Evolutionary conservation across 2,113 vertebrate genomes (phyloP).

Genomic region (Nycticorax nycticorax): DNA sequence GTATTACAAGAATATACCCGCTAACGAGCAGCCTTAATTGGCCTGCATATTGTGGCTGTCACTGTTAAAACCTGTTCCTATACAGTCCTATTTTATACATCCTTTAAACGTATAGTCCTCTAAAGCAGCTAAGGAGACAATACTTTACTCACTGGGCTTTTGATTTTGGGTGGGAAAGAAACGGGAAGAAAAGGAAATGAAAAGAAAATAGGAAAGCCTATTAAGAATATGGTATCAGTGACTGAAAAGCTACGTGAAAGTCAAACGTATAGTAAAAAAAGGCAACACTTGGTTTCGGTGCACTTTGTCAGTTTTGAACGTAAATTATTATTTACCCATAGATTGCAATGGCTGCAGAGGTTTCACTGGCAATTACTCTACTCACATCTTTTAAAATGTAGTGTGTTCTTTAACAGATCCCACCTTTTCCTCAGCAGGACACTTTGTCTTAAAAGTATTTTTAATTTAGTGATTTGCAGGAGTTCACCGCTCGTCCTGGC

Average conservation of each 20-base stretch:
- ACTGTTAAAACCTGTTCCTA: slow-evolving; percentile 58
- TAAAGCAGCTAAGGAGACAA: slow-evolving; percentile 21
- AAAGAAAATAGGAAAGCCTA: background rate
- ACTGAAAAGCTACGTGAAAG: background rate
- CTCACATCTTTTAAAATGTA: background rate
- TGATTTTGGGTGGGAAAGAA: slow-evolving; percentile 10
- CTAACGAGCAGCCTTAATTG: slow-evolving; percentile 65
- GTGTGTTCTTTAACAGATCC: background rate
- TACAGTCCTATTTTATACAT: slow-evolving; percentile 20
- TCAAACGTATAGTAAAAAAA: background rate
- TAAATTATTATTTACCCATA: background rate
- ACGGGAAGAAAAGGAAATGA: background rate
- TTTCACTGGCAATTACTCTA: background rate
- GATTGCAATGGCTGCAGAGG: background rate
- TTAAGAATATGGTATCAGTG: background rate
- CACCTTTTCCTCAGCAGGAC: background rate
- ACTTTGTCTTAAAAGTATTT: background rate
- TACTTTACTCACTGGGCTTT: background rate
- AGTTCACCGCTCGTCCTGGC: background rate
- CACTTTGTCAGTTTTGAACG: background rate
- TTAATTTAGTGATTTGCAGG: slow-evolving; percentile 24
- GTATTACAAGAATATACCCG: slow-evolving; percentile 48
- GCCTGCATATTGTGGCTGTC: slow-evolving; percentile 62
- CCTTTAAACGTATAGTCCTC: slow-evolving; percentile 13
- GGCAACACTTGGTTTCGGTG: background rate